Evolutionary conservation across 2,888 invertebrate species (phyloP).

Genomic region (Heliconius ethilla): DNA sequence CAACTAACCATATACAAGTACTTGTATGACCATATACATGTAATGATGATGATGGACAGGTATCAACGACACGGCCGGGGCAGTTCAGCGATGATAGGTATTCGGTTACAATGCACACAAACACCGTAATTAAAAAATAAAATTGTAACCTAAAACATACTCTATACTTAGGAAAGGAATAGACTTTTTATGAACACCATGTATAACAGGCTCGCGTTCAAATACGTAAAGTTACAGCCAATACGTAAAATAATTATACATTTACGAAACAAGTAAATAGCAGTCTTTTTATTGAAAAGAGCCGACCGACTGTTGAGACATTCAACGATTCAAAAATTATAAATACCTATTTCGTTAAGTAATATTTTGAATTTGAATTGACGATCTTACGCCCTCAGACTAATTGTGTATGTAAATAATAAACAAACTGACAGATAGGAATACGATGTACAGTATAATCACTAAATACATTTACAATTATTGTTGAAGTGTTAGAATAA

Average conservation of each 20-base stretch:
- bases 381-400: conserved; percentile 43
- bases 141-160: neutral
- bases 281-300: too few species aligned
- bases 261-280: too few species aligned
- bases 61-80: conserved; percentile 18
- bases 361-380: conserved; percentile 35
- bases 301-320: too few species aligned
- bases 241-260: too few species aligned
- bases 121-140: conserved; percentile 16
- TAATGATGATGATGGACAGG: conserved; percentile 36
- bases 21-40: too few species aligned
- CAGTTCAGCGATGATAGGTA: conserved; percentile 13
- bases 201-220: too few species aligned
- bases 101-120: conserved; percentile 21
- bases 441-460: neutral
- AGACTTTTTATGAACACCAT: too few species aligned
- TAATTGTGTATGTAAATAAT: conserved; percentile 39
- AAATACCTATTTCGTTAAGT: too few species aligned
- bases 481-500: neutral
- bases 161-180: too few species aligned
- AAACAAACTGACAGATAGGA: conserved; percentile 38
- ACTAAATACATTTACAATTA: neutral
- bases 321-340: too few species aligned
- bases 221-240: too few species aligned
- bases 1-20: conserved; percentile 3